phyloP scores from a whole-genome alignment of 2,797 vertebrate genomes.

The Micrastur ruficollis region DNA sequence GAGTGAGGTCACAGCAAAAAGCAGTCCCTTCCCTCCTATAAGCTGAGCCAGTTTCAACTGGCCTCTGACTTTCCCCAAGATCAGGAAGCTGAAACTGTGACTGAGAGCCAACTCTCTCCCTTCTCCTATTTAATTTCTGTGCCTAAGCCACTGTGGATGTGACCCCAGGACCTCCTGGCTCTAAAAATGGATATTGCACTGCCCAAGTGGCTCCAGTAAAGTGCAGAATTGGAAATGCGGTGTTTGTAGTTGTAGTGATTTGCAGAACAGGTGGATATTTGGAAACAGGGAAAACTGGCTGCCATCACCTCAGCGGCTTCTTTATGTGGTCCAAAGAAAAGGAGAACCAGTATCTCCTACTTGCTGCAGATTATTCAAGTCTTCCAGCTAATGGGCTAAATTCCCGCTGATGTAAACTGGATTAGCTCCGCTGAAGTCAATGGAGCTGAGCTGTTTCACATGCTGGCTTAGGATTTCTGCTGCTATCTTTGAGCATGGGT shows the following conservation, averaged over 20 bases:
- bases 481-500: neutral
- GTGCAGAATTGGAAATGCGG: neutral
- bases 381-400: neutral
- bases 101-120: neutral
- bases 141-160: neutral
- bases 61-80: neutral
- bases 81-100: neutral
- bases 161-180: constrained; percentile 21
- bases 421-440: neutral
- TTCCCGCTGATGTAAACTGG: neutral
- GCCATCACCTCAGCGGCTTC: neutral
- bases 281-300: neutral
- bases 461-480: neutral
- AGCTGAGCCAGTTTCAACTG: neutral
- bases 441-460: neutral
- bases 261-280: neutral
- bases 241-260: constrained; percentile 36
- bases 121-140: constrained; percentile 10
- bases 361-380: neutral
- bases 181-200: constrained; percentile 24
- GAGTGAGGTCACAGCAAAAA: neutral
- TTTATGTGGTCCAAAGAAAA: neutral
- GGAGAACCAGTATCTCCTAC: neutral
- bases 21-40: neutral
- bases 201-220: neutral